A percentile compares a stretch with the other conserved stretches of the same genome.
These are phyloP conservation scores for Malacosoma neustria DNA, from an alignment of 2,888 invertebrate genomes.

Conservation along the genomic window DNA sequence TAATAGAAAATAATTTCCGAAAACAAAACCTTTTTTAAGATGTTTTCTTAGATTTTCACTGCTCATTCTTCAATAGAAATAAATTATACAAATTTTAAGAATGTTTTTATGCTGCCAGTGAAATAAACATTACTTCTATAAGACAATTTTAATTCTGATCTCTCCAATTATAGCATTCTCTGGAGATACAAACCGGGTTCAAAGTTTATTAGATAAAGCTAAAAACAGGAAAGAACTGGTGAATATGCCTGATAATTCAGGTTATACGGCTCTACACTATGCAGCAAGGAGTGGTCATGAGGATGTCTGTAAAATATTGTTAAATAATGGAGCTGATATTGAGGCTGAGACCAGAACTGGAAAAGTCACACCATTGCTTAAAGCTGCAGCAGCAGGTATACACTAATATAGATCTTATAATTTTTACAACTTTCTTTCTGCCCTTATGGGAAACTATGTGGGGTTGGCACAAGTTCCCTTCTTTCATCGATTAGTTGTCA, in stretches of 20 bases:
- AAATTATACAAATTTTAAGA: too few relatives aligned
- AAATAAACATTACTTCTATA: too few relatives aligned
- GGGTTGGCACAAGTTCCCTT: too few relatives aligned
- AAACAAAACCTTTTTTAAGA: too few relatives aligned
- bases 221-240: conserved; percentile 66
- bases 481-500: too few relatives aligned
- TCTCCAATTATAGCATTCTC: conserved; percentile 78
- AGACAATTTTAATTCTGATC: too few relatives aligned
- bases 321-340: conserved; percentile 81
- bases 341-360: conserved; percentile 86
- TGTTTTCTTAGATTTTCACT: too few relatives aligned
- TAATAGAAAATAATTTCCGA: too few relatives aligned
- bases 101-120: too few relatives aligned
- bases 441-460: too few relatives aligned
- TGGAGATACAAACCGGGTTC: conserved; percentile 81
- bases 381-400: conserved; percentile 86
- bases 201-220: conserved; percentile 63
- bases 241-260: conserved; percentile 81
- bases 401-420: not conserved
- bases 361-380: conserved; percentile 85
- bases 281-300: conserved; percentile 87
- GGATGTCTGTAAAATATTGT: conserved; percentile 79
- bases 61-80: too few relatives aligned
- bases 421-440: conserved; percentile 1
- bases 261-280: conserved; percentile 93